A percentile compares a stretch with the other conserved stretches of the same genome.
phyloP scores from a whole-genome alignment of 2,113 vertebrate genomes.

The Nyctereutes procyonoides region DNA sequence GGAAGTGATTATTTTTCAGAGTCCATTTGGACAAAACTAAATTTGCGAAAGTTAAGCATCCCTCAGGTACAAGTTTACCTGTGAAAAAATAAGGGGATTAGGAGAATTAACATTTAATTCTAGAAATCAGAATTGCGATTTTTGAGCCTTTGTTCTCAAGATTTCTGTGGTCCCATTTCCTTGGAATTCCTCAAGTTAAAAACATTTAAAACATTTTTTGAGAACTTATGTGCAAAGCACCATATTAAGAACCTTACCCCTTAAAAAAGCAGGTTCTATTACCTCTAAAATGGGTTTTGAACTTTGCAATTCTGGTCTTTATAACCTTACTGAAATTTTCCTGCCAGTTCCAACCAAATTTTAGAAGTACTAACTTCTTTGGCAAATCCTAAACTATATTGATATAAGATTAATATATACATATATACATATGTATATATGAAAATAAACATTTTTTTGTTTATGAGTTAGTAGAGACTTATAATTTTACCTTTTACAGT shows the following conservation, averaged over 20 bases:
- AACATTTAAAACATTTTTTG: slow-evolving; percentile 41
- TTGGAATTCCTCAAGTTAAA: slow-evolving; percentile 58
- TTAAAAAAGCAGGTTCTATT: slow-evolving; percentile 17
- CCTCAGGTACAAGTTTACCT: slow-evolving; percentile 19
- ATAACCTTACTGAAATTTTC: slow-evolving; percentile 38
- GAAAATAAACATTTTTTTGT: slow-evolving; percentile 30
- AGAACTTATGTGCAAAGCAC: slow-evolving; percentile 6
- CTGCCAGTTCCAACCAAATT: not conserved
- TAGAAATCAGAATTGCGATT: slow-evolving; percentile 33
- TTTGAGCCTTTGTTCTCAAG: slow-evolving; percentile 34
- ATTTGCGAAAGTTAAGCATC: slow-evolving; percentile 47
- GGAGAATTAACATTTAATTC: slow-evolving; percentile 48
- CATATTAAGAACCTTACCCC: not conserved
- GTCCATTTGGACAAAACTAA: not conserved
- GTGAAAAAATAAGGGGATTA: slow-evolving; percentile 53
- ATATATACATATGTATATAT: not conserved
- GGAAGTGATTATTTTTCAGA: slow-evolving; percentile 39
- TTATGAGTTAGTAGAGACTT: slow-evolving; percentile 8
- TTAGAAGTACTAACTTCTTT: slow-evolving; percentile 41
- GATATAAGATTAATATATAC: not conserved
- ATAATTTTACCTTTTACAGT: not conserved
- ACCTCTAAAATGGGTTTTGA: not conserved
- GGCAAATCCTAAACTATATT: slow-evolving; percentile 49
- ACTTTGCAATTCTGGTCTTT: slow-evolving; percentile 2
- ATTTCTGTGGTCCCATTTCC: slow-evolving; percentile 26